These are phyloP conservation scores for Spongilla lacustris DNA, from an alignment of 37 sponge, comb jelly and placozoan genomes.

Conservation along the genomic window DNA sequence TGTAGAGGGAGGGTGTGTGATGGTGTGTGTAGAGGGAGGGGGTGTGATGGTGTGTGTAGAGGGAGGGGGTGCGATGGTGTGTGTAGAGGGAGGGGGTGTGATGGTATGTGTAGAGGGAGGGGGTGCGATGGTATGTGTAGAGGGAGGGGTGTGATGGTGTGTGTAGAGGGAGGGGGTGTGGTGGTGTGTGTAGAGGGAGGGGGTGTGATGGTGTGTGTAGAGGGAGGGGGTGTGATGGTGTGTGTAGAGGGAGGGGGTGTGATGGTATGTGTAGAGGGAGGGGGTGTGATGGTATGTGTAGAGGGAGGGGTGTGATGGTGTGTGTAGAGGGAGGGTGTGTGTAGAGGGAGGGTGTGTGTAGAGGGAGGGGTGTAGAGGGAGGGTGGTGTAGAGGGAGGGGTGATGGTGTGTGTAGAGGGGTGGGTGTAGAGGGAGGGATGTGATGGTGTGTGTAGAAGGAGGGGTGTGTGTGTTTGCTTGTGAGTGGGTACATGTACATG, in stretches of 20 bases:
- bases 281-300: no score
- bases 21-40: no score
- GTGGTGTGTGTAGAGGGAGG: background rate
- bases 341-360: background rate
- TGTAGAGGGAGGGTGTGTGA: no score
- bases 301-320: background rate
- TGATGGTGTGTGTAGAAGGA: no score
- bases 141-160: background rate
- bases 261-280: background rate
- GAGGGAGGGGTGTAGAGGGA: background rate
- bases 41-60: no score
- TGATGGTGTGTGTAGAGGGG: background rate
- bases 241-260: background rate
- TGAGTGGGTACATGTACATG: no score
- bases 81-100: no score
- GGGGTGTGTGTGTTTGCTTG: no score
- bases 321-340: background rate
- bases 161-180: background rate
- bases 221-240: no score
- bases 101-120: no score
- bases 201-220: no score
- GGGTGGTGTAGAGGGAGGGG: background rate
- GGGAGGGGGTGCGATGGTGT: no score
- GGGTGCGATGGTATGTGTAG: background rate
- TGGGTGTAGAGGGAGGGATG: background rate